Conservation (phyloP, 2,888 invertebrate genomes). For the Melanotus villosus region DNA sequence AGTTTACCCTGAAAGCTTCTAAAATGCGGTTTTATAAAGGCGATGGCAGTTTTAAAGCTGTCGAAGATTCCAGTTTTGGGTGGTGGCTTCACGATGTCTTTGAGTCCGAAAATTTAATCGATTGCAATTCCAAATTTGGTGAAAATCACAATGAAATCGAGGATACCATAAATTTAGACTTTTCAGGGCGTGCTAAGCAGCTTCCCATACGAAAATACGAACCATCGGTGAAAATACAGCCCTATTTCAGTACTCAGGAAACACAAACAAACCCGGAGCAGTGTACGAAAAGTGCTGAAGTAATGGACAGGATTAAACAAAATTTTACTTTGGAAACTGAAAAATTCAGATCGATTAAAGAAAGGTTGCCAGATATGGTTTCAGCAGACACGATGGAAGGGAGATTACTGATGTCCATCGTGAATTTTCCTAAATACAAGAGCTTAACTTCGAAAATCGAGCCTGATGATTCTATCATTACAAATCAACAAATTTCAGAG, state of each 20-base stretch:
- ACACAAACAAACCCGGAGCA: conserved; percentile 28
- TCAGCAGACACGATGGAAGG: conserved; percentile 9
- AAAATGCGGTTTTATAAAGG: conserved; percentile 59
- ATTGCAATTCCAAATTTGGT: not conserved
- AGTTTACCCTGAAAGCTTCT: conserved; percentile 27
- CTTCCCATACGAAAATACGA: conserved; percentile 4
- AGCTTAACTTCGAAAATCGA: conserved; percentile 16
- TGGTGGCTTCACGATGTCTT: conserved; percentile 57
- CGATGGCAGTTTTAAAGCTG: conserved; percentile 58
- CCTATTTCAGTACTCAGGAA: conserved; percentile 17
- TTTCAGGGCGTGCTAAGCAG: not conserved
- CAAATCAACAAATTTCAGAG: not conserved
- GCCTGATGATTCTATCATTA: too few relatives aligned
- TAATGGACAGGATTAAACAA: not conserved
- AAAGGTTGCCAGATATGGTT: conserved; percentile 26
- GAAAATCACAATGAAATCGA: not conserved
- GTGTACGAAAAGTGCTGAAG: not conserved
- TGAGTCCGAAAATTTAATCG: not conserved
- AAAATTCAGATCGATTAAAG: conserved; percentile 15
- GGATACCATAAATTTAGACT: not conserved
- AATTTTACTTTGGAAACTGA: not conserved
- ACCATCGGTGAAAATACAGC: conserved; percentile 12
- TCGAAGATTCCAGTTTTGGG: conserved; percentile 59
- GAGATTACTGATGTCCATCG: conserved; percentile 27
- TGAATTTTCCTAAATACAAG: conserved; percentile 25